These are phyloP conservation scores for Choristoneura fumiferana DNA, from an alignment of 1,140 invertebrate genomes.

Conservation along the genomic window DNA sequence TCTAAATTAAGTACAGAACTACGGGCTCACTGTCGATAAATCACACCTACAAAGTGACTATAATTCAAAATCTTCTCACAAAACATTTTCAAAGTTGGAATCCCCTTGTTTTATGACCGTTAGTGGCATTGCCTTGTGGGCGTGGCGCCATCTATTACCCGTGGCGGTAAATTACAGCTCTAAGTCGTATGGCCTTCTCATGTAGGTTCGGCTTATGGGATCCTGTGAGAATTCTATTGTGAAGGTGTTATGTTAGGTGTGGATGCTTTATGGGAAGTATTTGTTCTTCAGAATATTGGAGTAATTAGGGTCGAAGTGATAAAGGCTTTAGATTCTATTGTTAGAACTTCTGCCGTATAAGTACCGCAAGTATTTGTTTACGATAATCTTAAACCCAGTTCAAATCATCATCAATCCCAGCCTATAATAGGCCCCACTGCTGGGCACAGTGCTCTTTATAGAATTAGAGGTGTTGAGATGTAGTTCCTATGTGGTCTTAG, in stretches of 20 bases:
- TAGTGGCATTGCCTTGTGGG: slow-evolving; percentile 9
- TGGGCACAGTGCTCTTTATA: too few species aligned
- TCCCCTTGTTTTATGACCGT: slow-evolving; percentile 17
- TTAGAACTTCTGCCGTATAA: too few species aligned
- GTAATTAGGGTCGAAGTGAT: neutral
- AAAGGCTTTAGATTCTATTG: too few species aligned
- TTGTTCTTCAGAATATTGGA: neutral
- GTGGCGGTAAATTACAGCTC: slow-evolving; percentile 11
- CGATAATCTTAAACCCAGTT: too few species aligned
- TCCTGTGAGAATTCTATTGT: slow-evolving; percentile 10
- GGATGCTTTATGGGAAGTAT: neutral
- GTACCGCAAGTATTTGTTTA: too few species aligned
- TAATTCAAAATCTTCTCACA: slow-evolving; percentile 6
- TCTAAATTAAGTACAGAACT: too few species aligned
- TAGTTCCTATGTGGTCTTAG: too few species aligned
- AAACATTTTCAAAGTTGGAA: slow-evolving; percentile 19
- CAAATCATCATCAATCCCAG: too few species aligned
- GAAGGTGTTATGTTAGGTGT: slow-evolving; percentile 7
- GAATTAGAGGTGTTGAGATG: too few species aligned
- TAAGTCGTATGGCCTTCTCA: slow-evolving; percentile 2
- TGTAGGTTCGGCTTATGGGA: slow-evolving; percentile 10
- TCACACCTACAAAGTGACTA: neutral
- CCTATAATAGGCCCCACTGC: too few species aligned
- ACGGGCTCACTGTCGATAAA: too few species aligned
- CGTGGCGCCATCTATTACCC: slow-evolving; percentile 15